Evolutionary conservation across 2,888 invertebrate species (phyloP).

Genomic region (Diarsia dahlii): DNA sequence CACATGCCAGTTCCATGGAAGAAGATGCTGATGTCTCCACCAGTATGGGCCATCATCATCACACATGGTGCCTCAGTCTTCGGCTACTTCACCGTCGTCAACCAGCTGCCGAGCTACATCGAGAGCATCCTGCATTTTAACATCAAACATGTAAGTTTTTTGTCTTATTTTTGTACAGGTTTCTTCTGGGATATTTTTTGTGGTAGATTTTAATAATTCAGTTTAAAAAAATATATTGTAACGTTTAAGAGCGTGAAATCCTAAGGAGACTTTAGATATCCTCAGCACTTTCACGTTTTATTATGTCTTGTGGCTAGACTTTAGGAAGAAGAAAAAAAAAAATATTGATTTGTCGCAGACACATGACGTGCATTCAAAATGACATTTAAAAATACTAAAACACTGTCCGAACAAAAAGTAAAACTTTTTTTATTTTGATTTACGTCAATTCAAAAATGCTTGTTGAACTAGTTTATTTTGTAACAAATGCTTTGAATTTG

Average conservation of each 20-base stretch:
- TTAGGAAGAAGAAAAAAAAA: background rate
- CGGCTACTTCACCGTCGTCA: slow-evolving; percentile 96
- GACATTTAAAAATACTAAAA: too few relatives aligned
- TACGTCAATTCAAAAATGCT: background rate
- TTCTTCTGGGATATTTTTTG: background rate
- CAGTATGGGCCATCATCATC: slow-evolving; percentile 96
- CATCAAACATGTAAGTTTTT: slow-evolving; percentile 93
- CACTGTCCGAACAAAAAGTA: background rate
- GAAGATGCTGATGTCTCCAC: slow-evolving; percentile 92
- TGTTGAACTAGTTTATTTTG: background rate
- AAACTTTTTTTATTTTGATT: background rate
- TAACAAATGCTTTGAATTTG: background rate
- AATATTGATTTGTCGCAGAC: background rate
- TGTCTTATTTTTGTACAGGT: background rate
- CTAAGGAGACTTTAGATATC: background rate
- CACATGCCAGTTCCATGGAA: slow-evolving; percentile 93
- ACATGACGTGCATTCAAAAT: too few relatives aligned
- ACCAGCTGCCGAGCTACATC: slow-evolving; percentile 97
- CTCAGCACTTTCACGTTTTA: background rate
- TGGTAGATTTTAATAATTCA: background rate
- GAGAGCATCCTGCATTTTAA: slow-evolving; percentile 94
- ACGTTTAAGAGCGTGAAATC: background rate
- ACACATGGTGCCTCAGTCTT: slow-evolving; percentile 96
- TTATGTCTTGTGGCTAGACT: background rate
- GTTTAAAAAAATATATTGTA: too few relatives aligned